These are phyloP conservation scores for Diachasma alloeum DNA, from an alignment of 1,140 invertebrate species.

Conservation along the genomic window DNA sequence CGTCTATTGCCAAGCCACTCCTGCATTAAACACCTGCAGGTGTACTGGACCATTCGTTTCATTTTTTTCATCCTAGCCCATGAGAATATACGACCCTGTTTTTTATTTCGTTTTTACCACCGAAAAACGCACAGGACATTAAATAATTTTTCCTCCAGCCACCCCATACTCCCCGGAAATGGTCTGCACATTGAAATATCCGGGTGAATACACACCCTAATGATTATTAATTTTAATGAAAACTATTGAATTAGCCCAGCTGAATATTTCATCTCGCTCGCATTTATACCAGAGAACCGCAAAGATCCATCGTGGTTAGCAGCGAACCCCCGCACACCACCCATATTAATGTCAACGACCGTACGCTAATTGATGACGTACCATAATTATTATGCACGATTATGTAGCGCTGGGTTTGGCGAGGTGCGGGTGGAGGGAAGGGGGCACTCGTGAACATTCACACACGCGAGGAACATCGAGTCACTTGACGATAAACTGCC, in stretches of 20 bases:
- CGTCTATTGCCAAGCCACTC: background rate
- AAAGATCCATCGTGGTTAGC: constrained; percentile 21
- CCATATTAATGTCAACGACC: constrained; percentile 38
- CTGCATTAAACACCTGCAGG: constrained; percentile 16
- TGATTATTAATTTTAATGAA: constrained; percentile 1
- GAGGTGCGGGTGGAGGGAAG: background rate
- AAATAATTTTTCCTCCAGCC: no score
- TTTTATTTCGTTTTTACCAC: background rate
- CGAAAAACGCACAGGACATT: no score
- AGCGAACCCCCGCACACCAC: background rate
- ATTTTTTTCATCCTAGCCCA: background rate
- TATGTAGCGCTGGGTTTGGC: constrained; percentile 30
- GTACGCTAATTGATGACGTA: constrained; percentile 40
- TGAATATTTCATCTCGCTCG: background rate
- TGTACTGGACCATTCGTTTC: background rate
- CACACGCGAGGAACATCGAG: constrained; percentile 36
- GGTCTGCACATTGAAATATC: background rate
- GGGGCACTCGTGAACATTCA: constrained; percentile 8
- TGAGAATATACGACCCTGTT: background rate
- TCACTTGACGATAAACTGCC: constrained; percentile 38
- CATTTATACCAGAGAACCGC: constrained; percentile 17
- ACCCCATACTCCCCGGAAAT: background rate
- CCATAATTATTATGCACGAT: constrained; percentile 44
- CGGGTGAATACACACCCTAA: background rate
- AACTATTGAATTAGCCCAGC: background rate